Conservation (phyloP, 1,140 invertebrate species). For the Pemphigus obesinymphae region DNA sequence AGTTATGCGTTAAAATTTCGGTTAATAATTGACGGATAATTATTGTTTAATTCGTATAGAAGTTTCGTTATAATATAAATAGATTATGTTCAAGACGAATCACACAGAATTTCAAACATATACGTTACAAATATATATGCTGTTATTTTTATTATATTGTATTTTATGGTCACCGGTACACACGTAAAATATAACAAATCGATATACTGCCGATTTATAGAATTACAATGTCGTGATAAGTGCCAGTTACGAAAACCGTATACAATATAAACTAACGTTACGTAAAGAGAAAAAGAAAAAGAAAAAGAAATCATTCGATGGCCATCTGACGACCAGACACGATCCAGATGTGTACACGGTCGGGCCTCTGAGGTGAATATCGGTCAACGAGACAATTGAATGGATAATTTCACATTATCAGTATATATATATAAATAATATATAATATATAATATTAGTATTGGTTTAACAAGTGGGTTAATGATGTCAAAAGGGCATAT, state of each 20-base stretch:
- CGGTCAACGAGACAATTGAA: slow-evolving; percentile 23
- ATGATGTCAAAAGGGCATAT: slow-evolving; percentile 18
- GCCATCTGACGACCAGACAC: slow-evolving; percentile 10
- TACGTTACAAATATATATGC: too few relatives aligned
- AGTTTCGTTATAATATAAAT: too few relatives aligned
- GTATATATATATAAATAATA: too few relatives aligned
- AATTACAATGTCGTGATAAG: slow-evolving; percentile 15
- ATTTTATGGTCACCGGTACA: too few relatives aligned
- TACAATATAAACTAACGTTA: not conserved
- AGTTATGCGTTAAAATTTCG: too few relatives aligned
- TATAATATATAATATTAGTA: too few relatives aligned
- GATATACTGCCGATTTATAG: not conserved
- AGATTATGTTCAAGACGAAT: too few relatives aligned
- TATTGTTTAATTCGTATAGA: too few relatives aligned
- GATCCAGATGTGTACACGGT: slow-evolving; percentile 20
- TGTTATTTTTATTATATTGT: too few relatives aligned
- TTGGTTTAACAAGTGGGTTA: not conserved
- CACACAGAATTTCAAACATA: too few relatives aligned
- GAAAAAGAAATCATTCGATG: not conserved
- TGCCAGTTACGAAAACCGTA: not conserved
- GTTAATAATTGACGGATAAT: too few relatives aligned
- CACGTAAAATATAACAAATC: too few relatives aligned
- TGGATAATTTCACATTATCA: not conserved
- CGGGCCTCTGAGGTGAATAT: not conserved
- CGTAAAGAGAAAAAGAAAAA: not conserved